Evolutionary conservation across 2,113 vertebrate genomes (phyloP).

Genomic region (Ictalurus punctatus): DNA sequence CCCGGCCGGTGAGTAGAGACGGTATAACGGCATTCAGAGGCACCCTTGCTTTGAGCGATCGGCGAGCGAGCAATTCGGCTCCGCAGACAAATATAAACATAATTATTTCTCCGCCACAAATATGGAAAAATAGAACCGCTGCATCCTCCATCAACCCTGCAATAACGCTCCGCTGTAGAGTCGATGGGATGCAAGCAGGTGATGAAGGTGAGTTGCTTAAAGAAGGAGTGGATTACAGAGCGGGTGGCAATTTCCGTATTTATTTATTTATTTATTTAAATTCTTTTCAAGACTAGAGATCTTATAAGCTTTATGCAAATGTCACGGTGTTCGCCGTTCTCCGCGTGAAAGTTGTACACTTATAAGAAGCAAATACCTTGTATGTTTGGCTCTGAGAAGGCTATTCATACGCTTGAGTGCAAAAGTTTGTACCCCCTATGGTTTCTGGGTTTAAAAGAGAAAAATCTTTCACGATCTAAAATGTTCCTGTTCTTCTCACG

Average conservation of each 20-base stretch:
- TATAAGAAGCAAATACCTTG: not conserved
- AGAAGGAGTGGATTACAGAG: slow-evolving; percentile 48
- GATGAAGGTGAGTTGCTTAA: slow-evolving; percentile 49
- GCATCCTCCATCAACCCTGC: slow-evolving; percentile 35
- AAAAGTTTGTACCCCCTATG: not conserved
- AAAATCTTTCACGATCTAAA: no score
- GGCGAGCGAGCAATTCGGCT: slow-evolving; percentile 62
- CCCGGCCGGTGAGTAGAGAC: slow-evolving; percentile 62
- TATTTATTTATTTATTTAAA: not conserved
- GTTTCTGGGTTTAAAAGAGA: not conserved
- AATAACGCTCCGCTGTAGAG: slow-evolving; percentile 29
- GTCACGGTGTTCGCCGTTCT: not conserved
- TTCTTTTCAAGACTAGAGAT: not conserved
- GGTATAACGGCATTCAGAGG: slow-evolving; percentile 59
- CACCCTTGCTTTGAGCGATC: slow-evolving; percentile 62
- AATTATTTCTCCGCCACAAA: slow-evolving; percentile 65
- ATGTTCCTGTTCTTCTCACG: no score
- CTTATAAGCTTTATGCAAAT: not conserved
- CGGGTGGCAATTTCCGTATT: not conserved
- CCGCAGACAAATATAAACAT: slow-evolving; percentile 60
- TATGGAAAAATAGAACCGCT: slow-evolving; percentile 60
- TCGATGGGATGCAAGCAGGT: slow-evolving; percentile 34
- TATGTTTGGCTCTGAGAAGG: not conserved
- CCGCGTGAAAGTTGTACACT: no score
- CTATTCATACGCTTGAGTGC: not conserved